phyloP scores from a whole-genome alignment of 2,888 invertebrate species.

The Caenorhabditis doughertyi region DNA sequence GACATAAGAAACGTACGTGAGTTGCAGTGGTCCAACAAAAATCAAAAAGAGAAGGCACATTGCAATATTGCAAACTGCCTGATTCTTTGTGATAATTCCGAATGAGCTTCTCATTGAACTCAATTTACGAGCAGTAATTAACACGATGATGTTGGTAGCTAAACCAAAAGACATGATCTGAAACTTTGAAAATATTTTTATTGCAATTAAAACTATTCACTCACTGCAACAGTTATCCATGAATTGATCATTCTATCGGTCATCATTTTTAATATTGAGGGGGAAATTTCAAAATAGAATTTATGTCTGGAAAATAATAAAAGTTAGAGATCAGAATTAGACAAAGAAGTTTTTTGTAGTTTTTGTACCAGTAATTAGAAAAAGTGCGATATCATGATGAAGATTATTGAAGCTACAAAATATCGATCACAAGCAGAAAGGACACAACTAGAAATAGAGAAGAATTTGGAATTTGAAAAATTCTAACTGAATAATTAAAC shows the following conservation, averaged over 20 bases:
- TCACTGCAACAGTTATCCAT: constrained; percentile 18
- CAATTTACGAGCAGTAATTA: constrained; percentile 17
- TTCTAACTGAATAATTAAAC: not conserved
- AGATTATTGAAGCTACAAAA: not conserved
- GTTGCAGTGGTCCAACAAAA: constrained; percentile 16
- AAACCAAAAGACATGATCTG: constrained; percentile 21
- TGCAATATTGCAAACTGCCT: constrained; percentile 23
- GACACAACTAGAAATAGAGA: not conserved
- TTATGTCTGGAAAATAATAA: not conserved
- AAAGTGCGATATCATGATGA: not conserved
- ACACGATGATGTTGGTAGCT: constrained; percentile 8
- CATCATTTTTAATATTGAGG: constrained; percentile 11
- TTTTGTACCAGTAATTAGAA: not conserved
- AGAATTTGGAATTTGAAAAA: not conserved
- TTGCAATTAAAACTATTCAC: not conserved
- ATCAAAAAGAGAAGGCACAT: constrained; percentile 22
- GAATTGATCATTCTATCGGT: constrained; percentile 9
- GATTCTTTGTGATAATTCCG: constrained; percentile 25
- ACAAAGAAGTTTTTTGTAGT: not conserved
- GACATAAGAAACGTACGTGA: constrained; percentile 29
- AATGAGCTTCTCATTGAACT: constrained; percentile 34
- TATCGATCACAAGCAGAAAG: not conserved
- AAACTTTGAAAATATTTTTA: not conserved
- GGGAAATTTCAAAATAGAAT: not conserved
- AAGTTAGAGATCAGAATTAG: not conserved